Base-by-base conservation (phyloP, 2,888 invertebrate species). In the Drosophila rubida region DNA sequence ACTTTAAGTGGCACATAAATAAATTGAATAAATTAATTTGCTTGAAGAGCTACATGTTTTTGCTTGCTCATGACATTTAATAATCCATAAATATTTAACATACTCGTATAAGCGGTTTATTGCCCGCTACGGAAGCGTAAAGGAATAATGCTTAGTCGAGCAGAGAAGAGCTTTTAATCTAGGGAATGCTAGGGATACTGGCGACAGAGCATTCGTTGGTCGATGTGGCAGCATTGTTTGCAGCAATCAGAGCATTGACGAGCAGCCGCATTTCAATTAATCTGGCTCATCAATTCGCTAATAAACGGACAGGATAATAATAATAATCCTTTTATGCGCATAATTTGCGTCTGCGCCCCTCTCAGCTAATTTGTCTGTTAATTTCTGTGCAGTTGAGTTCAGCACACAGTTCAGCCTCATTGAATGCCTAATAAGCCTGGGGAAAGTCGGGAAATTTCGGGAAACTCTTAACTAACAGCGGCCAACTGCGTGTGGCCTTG, bases 341-440 rank as follows among this genome's bases (percentile, higher is more conserved):
- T 61, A 62, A 70, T 61, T 61, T 49, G 53, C 59, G 50, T 27
- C 30, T 8, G 7, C 11, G 48, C 39, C 73, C 63, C 67, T 73
- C 64, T 41, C 51, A 61, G 73, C 51, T 69, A 74, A 80, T 78
- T 80, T 72, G 46, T 53, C 78, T 84, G 81, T 80, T 86, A 69
- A 87, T 71, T 69, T 65, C 59, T 61, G 58, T 53, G 49, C 32
- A 42, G 41, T 22, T 44, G 30, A 64, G 64, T 60, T 58, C 46
- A 16, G 50, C 42, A 14, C 53, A 54, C 42, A 64, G 64, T 60
- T 58, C 46, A 16, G 50, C 42, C 14, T 55, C 61, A 57, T 63
- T 60, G 63, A 67, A 70, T 65, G 46, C 44, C 57, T 45, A 71
- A 59, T 71, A 55, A 83, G 45, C 46, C 46, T 54, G 46, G n/a